These are phyloP conservation scores for Anthoscopus minutus DNA, from an alignment of 2,113 vertebrate species.

Conservation along the genomic window DNA sequence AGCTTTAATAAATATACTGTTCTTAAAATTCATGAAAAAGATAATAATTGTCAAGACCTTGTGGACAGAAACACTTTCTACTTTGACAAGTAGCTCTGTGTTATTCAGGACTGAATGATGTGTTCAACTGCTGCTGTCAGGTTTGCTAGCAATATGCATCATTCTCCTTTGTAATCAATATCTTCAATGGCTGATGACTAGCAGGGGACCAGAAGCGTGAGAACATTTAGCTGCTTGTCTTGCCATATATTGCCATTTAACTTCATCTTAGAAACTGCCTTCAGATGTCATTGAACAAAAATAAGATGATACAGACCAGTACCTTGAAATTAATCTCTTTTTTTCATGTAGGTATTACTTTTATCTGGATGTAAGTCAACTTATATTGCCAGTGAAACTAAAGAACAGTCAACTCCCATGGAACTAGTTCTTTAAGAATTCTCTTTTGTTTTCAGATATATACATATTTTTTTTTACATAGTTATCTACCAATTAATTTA, in stretches of 20 bases:
- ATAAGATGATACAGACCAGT: neutral
- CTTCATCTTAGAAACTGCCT: constrained; percentile 31
- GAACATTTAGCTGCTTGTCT: constrained; percentile 45
- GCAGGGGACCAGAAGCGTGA: neutral
- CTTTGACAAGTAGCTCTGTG: constrained; percentile 45
- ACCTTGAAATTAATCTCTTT: constrained; percentile 37
- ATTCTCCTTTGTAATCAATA: constrained; percentile 60
- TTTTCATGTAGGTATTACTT: neutral
- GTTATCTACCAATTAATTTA: neutral
- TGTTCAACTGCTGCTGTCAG: constrained; percentile 40
- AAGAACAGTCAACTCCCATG: neutral
- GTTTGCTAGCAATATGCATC: constrained; percentile 36
- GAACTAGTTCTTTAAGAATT: neutral
- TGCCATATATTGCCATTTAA: constrained; percentile 32
- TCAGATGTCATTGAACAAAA: constrained; percentile 15
- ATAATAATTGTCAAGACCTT: constrained; percentile 26
- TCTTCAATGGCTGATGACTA: constrained; percentile 19
- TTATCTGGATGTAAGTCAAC: neutral
- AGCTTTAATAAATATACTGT: neutral
- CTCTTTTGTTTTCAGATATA: neutral
- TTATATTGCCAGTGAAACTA: neutral
- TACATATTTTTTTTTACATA: neutral
- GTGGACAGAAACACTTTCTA: constrained; percentile 38
- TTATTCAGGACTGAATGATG: constrained; percentile 43
- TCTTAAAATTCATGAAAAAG: constrained; percentile 24